These are phyloP conservation scores for Propithecus coquereli DNA, from an alignment of 2,113 vertebrate genomes.

Conservation along the genomic window DNA sequence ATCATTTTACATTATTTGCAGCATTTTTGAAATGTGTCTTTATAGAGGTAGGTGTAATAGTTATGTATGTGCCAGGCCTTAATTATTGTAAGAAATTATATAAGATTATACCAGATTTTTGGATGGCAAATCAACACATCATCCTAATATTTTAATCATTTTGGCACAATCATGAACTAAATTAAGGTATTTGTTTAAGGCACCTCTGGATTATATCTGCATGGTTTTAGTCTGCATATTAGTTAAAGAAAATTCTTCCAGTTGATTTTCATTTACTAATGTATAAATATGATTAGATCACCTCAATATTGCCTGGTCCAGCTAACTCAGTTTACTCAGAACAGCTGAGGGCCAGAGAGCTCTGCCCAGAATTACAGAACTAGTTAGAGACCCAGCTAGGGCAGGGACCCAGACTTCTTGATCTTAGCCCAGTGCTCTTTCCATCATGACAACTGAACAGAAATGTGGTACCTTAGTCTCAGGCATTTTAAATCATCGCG, in stretches of 20 bases:
- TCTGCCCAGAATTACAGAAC: neutral
- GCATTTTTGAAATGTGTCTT: conserved; percentile 23
- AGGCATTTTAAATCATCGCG: conserved; percentile 96
- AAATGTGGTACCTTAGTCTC: conserved; percentile 89
- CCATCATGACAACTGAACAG: neutral
- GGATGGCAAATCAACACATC: neutral
- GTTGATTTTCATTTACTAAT: neutral
- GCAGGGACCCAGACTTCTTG: neutral
- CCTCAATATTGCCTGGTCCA: neutral
- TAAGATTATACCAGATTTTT: neutral
- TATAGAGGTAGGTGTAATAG: neutral
- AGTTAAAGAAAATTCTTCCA: neutral
- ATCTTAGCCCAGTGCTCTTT: neutral
- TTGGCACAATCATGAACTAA: neutral
- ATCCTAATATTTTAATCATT: neutral
- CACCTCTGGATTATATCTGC: neutral
- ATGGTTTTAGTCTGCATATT: neutral
- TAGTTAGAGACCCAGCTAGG: neutral
- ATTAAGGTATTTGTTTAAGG: neutral
- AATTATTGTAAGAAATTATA: neutral
- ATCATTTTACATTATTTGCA: conserved; percentile 8
- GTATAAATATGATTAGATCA: neutral
- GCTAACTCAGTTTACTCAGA: neutral
- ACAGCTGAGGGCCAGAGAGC: neutral
- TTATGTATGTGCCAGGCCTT: neutral